Base-by-base conservation (phyloP, 2,888 invertebrate genomes). In the Drosophila mercatorum region DNA sequence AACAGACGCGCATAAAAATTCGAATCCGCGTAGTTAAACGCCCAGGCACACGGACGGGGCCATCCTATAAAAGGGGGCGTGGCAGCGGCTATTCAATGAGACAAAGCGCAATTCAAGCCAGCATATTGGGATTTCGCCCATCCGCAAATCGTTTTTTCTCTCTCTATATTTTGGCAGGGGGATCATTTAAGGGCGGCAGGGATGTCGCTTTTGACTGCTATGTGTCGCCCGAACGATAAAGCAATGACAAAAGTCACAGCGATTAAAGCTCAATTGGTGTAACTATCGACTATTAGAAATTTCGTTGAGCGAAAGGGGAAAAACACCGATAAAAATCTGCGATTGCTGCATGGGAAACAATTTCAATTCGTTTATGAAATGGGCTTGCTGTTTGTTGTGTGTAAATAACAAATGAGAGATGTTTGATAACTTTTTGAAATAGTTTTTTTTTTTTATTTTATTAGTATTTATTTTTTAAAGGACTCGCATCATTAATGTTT, bases 241-340 rank as follows among this genome's bases (percentile, higher is more conserved):
- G 73, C 79, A 87, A 89, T 79, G 88, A 84, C 88, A 89, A 89
- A 88, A 89, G 85, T 89, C 84, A 80, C 64, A 68, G 58, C 89
- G 88, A 89, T 85, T 85, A 89, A 89, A 89, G 88, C 82, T 88
- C 85, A 85, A 85, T 89, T 85, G 88, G 70, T 78, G 74, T 87
- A 72, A 73, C 87, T 65, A 59, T 81, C 70, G 81, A 77, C 59
- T 56, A 77, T 75, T 72, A 65, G 55, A 68, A 67, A 43, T 41
- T 53, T 31, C 8, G 17, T 31, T 5, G 26, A 49, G 41, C 17
- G 14, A 11, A 5, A 3, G 44, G 28, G n/a, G 2, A 41, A 41
- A 34, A 52, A 26, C 41, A 26, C 41, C 38, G 28, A 55, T 10
- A 31, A 51, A 56, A 40, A 12, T 12, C 10, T 10, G 8, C 10